phyloP scores from a whole-genome alignment of 2,797 vertebrate species.

The Macropodus opercularis region DNA sequence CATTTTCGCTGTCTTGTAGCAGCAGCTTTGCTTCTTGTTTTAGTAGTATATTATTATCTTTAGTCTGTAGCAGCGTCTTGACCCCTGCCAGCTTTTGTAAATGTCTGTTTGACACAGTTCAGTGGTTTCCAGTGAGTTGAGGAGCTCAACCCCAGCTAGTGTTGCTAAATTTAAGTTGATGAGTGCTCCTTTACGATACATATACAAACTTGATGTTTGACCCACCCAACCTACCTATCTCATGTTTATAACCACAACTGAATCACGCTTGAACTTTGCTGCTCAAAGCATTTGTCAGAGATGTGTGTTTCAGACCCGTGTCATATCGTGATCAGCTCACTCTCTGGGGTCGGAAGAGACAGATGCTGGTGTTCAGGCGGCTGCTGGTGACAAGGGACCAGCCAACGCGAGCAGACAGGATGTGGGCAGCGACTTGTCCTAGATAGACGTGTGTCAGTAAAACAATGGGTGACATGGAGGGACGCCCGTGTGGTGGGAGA shows the following conservation, averaged over 20 bases:
- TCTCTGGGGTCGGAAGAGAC: slow-evolving; percentile 46
- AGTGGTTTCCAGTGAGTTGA: too few relatives aligned
- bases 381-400: slow-evolving; percentile 60
- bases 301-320: slow-evolving; percentile 39
- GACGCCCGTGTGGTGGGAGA: slow-evolving; percentile 65
- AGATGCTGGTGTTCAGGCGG: slow-evolving; percentile 50
- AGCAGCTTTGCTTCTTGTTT: too few relatives aligned
- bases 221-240: background rate
- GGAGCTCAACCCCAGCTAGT: background rate
- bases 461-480: slow-evolving; percentile 57
- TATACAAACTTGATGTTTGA: slow-evolving; percentile 6
- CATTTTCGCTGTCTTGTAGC: too few relatives aligned
- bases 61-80: too few relatives aligned
- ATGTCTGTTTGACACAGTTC: too few relatives aligned
- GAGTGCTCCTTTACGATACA: background rate
- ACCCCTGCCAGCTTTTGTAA: too few relatives aligned
- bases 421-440: slow-evolving; percentile 61
- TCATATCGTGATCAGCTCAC: slow-evolving; percentile 58
- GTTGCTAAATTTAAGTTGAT: background rate
- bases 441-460: slow-evolving; percentile 76
- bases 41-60: too few relatives aligned
- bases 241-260: slow-evolving; percentile 28
- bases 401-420: slow-evolving; percentile 72
- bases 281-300: slow-evolving; percentile 5
- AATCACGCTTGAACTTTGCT: background rate